Conservation (phyloP, 2,888 invertebrate genomes). For the Druceiella hillmani region DNA sequence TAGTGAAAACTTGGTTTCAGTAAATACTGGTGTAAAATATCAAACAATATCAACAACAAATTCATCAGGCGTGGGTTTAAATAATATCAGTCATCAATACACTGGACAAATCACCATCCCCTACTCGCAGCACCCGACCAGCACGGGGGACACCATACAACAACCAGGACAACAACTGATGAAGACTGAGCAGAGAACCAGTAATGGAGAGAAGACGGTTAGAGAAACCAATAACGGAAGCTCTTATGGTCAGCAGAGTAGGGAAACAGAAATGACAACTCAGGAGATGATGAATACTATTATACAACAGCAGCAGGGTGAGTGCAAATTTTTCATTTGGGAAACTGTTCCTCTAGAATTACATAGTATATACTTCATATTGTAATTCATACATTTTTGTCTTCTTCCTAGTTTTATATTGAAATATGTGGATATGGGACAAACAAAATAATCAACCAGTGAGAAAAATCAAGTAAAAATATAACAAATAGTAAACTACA, state of each 20-base stretch:
- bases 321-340: no score
- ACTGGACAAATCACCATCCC: conserved; percentile 32
- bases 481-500: no score
- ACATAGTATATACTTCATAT: no score
- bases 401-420: no score
- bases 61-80: conserved; percentile 37
- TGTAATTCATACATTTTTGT: no score
- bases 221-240: conserved; percentile 31
- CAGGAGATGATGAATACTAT: conserved; percentile 52
- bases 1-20: conserved; percentile 27
- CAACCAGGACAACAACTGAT: conserved; percentile 35
- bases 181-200: conserved; percentile 35
- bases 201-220: conserved; percentile 38
- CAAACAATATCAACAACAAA: conserved; percentile 45
- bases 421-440: no score
- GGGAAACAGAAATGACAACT: conserved; percentile 42
- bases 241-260: conserved; percentile 31
- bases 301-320: conserved; percentile 50
- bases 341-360: no score
- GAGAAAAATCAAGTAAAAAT: no score
- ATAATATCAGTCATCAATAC: conserved; percentile 21
- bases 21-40: conserved; percentile 47
- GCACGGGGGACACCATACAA: conserved; percentile 31
- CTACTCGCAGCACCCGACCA: conserved; percentile 39
- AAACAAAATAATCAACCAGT: no score